Evolutionary conservation across 2,797 vertebrate species (phyloP), one percentile per base, ranked within the genome.

Genomic region (Gymnodraco acuticeps): DNA sequence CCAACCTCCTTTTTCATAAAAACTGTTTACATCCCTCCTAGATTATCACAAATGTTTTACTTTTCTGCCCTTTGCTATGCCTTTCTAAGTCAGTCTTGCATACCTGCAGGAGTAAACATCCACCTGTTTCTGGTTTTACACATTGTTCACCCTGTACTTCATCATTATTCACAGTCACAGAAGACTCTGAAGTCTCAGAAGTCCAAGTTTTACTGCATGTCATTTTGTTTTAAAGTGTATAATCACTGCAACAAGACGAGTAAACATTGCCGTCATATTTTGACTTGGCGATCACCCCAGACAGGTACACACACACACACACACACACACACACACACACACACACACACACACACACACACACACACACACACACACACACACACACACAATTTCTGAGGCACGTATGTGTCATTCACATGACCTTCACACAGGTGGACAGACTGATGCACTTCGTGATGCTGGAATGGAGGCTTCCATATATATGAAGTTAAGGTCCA

Each of bases 1-100:
- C 8, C 9, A 12, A 27, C 33, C 19, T 52, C 14, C 45, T 64
- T 72, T 52, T 45, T 50, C 46, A 43, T 66, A 66, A 70, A 70
- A 62, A 23, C 53, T 62, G 2, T 48, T 27, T 63, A 60, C 43
- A 33, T 45, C 15, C 6, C 45, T 10, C 31, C 20, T 56, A 16
- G 23, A 20, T 14, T 2, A n/a, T 47, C 55, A 47, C 2, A 10
- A 3, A 16, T 46, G 17, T 14, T 58, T 45, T 54, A 2, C 19
- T 56, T 14, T 45, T 23, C 45, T 20, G 42, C 42, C 50, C 38
- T 23, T 1, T 2, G 64, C 42, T 5, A 41, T 52, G 17, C 41
- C 42, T 53, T 6, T 3, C 51, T 63, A 16, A 42, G 64, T 20
- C 33, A 7, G 2, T 52, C 42, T 43, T 58, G 14, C 54, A 41